Percentiles rank a stretch among this genome's conserved stretches.
Evolutionary conservation across 2,113 vertebrate species (phyloP).

Genomic region (Phyllostomus hastatus): DNA sequence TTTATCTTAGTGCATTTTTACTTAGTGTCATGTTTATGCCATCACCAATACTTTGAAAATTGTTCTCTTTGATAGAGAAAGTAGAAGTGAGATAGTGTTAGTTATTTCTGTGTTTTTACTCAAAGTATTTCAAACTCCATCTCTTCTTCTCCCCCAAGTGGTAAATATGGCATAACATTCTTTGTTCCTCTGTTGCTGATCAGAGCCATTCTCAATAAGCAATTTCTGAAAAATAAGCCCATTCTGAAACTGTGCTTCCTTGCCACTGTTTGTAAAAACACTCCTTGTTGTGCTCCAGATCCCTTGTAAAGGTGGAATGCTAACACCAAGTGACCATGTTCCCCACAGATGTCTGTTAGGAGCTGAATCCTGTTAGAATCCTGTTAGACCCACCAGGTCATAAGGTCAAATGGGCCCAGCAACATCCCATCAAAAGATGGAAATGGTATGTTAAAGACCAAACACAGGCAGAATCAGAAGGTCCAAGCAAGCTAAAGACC

Average conservation of each 20-base stretch:
- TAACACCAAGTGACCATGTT: neutral
- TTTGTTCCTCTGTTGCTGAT: neutral
- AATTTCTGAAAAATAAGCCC: neutral
- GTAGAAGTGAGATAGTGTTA: neutral
- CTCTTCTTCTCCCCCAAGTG: neutral
- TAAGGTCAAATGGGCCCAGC: neutral
- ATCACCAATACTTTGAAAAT: conserved; percentile 7
- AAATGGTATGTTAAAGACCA: neutral
- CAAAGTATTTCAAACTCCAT: neutral
- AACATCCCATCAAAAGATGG: neutral
- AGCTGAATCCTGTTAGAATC: neutral
- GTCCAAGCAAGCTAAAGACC: neutral
- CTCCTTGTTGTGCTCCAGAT: neutral
- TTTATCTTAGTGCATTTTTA: neutral
- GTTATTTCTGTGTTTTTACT: neutral
- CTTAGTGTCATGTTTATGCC: neutral
- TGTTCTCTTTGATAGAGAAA: neutral
- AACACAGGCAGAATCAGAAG: neutral
- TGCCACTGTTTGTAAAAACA: neutral
- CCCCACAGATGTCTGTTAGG: neutral
- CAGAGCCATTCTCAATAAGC: neutral
- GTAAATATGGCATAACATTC: neutral
- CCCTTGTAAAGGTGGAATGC: neutral
- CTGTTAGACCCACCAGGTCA: neutral
- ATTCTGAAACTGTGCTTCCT: neutral